Evolutionary conservation across 1,140 invertebrate species (phyloP), one percentile per base, ranked within the genome.

Genomic region (Aphis gossypii): DNA sequence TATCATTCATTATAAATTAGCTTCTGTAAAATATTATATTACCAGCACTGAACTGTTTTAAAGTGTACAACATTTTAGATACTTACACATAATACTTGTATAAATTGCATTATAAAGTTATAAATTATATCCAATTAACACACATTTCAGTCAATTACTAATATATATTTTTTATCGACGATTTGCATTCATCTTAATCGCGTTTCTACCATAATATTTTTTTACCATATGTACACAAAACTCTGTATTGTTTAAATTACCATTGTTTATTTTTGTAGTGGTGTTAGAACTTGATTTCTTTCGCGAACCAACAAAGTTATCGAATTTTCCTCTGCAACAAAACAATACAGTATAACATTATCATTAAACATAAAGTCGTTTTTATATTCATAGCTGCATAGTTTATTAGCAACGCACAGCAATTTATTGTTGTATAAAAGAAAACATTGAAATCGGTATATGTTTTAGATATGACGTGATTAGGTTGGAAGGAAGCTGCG

Each of bases 311-410:
- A 93, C 92, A 84, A 93, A 84, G 14, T 83, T 93, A 86, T 93
- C 92, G 14, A 93, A 93, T 93, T 93, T 93, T 86, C 92, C 92
- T 93, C 92, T 93, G 20, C 30, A 56, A 93, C 6, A 92, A n/a
- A 93, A 84, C n/a, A 51, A 60, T 20, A 60, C 8, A 90, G 0
- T 54, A 18, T 44, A 21, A 88, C 18, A 87, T 76, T 18, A 76
- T 76, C 14, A 76, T n/a, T 76, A 76, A 76, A n/a, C n/a, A n/a
- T 76, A n/a, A 76, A 76, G 60, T 76, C 30, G 60, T 76, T 76
- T 68, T 68, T 68, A n/a, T 30, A 86, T 46, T 51, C 44, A 51
- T 88, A 51, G 51, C 84, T 86, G 7, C 38, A 83, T 41, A 83
- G 23, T 41, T 83, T 83, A 41, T 25, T 25, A 41, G 9, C 38